phyloP scores from a whole-genome alignment of 2,797 vertebrate species.

The Helostoma temminkii region DNA sequence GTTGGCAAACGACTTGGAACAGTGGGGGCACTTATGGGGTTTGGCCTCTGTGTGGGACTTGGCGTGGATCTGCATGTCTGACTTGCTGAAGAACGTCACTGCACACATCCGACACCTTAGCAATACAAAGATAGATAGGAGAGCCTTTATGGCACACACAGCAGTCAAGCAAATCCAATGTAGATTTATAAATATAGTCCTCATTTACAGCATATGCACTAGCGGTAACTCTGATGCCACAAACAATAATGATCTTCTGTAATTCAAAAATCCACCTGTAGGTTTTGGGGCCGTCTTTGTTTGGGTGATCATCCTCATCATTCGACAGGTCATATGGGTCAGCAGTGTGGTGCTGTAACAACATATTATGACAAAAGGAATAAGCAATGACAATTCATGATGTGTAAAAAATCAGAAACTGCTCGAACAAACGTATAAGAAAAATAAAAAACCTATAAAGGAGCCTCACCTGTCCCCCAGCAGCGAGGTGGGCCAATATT shows the following conservation, averaged over 20 bases:
- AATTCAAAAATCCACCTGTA: conserved; percentile 85
- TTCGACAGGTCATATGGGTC: conserved; percentile 96
- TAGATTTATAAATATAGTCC: not conserved
- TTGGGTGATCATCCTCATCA: conserved; percentile 92
- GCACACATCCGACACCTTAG: conserved; percentile 97
- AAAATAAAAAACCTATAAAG: not conserved
- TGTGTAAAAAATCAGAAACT: not conserved
- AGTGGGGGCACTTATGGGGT: conserved; percentile 98
- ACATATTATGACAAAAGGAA: not conserved
- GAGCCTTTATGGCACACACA: conserved; percentile 15
- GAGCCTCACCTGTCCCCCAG: conserved; percentile 81
- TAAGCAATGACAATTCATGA: not conserved
- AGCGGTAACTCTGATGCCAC: not conserved
- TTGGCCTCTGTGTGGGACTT: conserved; percentile 94
- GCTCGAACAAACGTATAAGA: not conserved
- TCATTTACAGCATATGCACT: not conserved
- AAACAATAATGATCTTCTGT: not conserved
- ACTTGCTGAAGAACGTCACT: conserved; percentile 98
- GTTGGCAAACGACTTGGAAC: conserved; percentile 98
- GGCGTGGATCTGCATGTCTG: conserved; percentile 99
- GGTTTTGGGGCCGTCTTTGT: conserved; percentile 94
- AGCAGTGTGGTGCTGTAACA: conserved; percentile 78
- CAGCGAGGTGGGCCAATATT: conserved; percentile 85
- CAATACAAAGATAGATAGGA: conserved; percentile 25
- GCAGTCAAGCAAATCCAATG: not conserved